These are phyloP conservation scores for Arizona elegans DNA, from an alignment of 2,113 vertebrate species.

Conservation along the genomic window DNA sequence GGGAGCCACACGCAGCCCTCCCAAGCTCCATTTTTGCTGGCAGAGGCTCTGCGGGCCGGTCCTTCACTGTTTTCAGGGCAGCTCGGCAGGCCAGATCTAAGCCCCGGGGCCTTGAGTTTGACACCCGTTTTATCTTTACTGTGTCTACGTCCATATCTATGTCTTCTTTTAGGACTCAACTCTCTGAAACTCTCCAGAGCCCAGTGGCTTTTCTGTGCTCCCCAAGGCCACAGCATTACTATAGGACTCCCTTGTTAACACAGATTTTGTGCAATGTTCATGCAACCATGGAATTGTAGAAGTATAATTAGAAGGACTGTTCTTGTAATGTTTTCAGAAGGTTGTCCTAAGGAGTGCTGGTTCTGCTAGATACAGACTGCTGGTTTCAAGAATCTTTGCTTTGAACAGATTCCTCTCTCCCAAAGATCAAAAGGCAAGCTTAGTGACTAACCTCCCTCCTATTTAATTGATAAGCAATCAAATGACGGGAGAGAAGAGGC, in stretches of 20 bases:
- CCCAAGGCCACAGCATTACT: neutral
- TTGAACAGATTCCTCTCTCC: neutral
- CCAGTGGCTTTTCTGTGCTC: neutral
- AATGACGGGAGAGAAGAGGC: neutral
- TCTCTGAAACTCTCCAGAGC: neutral
- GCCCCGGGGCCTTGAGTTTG: too few relatives aligned
- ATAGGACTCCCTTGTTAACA: neutral
- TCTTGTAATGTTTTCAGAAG: neutral
- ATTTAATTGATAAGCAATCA: neutral
- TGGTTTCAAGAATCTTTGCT: neutral
- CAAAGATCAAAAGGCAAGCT: neutral
- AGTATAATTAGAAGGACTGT: neutral
- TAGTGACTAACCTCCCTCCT: neutral
- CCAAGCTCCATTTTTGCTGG: too few relatives aligned
- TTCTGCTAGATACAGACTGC: neutral
- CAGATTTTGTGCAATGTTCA: neutral
- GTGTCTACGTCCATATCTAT: neutral
- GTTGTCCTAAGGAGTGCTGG: neutral
- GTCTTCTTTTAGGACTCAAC: neutral
- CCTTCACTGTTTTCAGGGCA: too few relatives aligned
- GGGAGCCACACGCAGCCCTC: too few relatives aligned
- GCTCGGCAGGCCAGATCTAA: too few relatives aligned
- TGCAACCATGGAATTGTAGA: neutral
- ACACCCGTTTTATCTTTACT: neutral
- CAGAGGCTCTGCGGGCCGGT: too few relatives aligned